phyloP scores from a whole-genome alignment of 1,140 invertebrate genomes.

The Rhopalosiphum maidis region DNA sequence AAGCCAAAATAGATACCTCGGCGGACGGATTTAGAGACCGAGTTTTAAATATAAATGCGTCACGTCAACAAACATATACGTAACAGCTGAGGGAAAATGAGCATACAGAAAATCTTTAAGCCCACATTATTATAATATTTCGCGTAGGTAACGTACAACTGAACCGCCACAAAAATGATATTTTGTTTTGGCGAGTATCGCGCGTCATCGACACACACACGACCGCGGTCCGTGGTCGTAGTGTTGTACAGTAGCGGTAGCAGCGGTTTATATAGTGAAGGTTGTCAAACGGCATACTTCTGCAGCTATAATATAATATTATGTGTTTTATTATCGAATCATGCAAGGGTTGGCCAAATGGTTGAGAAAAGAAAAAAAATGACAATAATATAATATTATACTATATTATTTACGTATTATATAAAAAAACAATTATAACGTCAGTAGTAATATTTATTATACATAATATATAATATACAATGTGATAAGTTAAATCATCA shows the following conservation, averaged over 20 bases:
- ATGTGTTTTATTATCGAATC: background rate
- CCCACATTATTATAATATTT: background rate
- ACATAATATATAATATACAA: too few relatives aligned
- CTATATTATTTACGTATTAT: too few relatives aligned
- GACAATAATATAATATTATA: too few relatives aligned
- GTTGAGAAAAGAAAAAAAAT: too few relatives aligned
- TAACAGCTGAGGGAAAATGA: too few relatives aligned
- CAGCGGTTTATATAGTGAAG: background rate
- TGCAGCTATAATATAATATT: background rate
- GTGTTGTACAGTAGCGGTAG: background rate
- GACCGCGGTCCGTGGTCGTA: background rate
- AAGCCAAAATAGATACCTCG: constrained; percentile 5
- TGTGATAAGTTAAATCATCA: too few relatives aligned
- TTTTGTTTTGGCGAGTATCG: background rate
- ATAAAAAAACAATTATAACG: too few relatives aligned
- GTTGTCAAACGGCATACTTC: background rate
- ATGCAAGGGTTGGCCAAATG: too few relatives aligned
- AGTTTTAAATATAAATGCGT: background rate
- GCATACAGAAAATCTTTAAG: background rate
- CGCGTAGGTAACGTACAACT: background rate
- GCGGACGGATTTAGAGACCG: background rate
- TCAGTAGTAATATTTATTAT: too few relatives aligned
- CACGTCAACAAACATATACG: background rate
- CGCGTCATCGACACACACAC: background rate
- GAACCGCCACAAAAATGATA: background rate